Evolutionary conservation across 53 echinoderm and acorn worm genomes (phyloP), one percentile per base, ranked within the genome.

Genomic region (Holothuria leucospilota): DNA sequence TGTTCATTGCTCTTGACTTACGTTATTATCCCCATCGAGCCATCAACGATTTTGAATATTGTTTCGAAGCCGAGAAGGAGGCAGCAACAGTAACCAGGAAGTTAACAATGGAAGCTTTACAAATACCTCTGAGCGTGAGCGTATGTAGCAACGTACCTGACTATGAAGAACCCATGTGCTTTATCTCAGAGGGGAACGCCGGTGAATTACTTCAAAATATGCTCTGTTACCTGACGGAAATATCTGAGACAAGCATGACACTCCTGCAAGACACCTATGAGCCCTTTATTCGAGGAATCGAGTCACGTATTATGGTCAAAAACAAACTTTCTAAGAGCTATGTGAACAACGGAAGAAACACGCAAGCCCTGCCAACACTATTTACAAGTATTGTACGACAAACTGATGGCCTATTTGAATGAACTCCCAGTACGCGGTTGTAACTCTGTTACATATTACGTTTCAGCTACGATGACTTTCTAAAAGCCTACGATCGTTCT

Each of bases 401-500:
- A n/a, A n/a, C n/a, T n/a, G n/a, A n/a, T n/a, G n/a, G n/a, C n/a
- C n/a, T n/a, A n/a, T n/a, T n/a, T n/a, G n/a, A n/a, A n/a, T n/a
- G n/a, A n/a, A 56, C 49, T 87, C 2, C 87, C 81, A 8, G 80
- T 87, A 11, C 9, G 79, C 5, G 87, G 87, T 15, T 77, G 77
- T 38, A 86, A 86, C 24, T 74, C 74, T 39, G 86, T 77, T 16
- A 29, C 8, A 58, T 87, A 87, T 28, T 78, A 87, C 34, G 82
- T 4, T 92, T 88, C 20, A 82, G 82, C 56, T 88, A 85, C 20
- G 69, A 53, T 8, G 62, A 62, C 23, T 92, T 92, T 27, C 40
- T 88, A 2, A 85, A 88, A 49, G 92, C 92, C 13, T 88, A 85
- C 39, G 88, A 88, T 38, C 69, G 70, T 62, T 52, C 53, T 6